A percentile compares a stretch with the other conserved stretches of the same genome.
Evolutionary conservation across 2,113 vertebrate genomes (phyloP).

Genomic region (Typhlomys cinereus): DNA sequence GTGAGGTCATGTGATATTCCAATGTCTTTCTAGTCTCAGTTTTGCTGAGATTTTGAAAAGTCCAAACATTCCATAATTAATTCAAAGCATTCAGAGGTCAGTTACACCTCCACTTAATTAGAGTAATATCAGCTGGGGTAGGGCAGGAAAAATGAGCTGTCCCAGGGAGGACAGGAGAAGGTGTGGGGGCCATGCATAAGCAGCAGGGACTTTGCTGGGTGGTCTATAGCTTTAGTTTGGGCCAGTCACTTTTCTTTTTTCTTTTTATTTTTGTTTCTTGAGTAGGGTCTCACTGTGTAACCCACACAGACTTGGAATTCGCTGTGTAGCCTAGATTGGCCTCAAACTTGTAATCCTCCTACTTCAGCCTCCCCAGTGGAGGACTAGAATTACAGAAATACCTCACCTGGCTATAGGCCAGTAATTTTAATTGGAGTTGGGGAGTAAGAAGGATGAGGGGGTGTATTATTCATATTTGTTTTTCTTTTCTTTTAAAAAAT

Average conservation of each 20-base stretch:
- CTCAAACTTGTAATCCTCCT: background rate
- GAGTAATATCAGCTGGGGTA: background rate
- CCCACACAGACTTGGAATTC: too few relatives aligned
- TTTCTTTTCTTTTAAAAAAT: constrained; percentile 29
- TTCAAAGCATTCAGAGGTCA: background rate
- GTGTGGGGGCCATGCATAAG: background rate
- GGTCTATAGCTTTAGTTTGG: background rate
- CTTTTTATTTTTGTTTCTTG: background rate
- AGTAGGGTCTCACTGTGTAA: background rate
- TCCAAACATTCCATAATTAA: background rate
- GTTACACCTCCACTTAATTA: background rate
- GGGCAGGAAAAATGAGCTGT: too few relatives aligned
- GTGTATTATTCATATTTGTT: background rate
- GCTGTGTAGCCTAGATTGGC: background rate
- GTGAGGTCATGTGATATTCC: background rate
- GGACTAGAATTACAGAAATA: background rate
- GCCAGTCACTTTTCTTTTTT: background rate
- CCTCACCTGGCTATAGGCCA: too few relatives aligned
- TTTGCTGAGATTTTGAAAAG: constrained; percentile 18
- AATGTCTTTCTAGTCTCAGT: background rate
- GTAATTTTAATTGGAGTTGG: background rate
- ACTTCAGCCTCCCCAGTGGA: background rate
- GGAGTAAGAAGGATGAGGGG: background rate
- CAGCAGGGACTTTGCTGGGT: too few relatives aligned
- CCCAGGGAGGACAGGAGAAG: background rate